Percentiles rank a stretch among this genome's conserved stretches.
phyloP scores from a whole-genome alignment of 2,797 vertebrate species.

The Molossus alvarezi region DNA sequence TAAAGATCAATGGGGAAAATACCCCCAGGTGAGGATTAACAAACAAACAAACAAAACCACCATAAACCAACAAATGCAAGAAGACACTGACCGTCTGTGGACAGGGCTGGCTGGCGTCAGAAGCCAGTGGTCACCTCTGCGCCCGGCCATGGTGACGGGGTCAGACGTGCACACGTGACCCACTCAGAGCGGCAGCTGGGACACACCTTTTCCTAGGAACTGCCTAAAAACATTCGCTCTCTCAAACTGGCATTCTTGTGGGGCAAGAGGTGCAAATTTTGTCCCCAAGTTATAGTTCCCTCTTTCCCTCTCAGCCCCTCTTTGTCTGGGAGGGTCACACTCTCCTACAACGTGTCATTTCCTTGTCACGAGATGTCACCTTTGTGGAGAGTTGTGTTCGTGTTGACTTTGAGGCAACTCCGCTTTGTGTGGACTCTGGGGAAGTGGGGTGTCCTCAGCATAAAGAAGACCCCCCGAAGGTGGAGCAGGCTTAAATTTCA shows the following conservation, averaged over 20 bases:
- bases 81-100: not conserved
- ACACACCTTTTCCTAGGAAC: not conserved
- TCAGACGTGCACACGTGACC: rapidly evolving
- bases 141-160: not conserved
- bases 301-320: not conserved
- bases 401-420: not conserved
- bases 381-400: not conserved
- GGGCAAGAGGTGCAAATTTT: not conserved
- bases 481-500: not conserved
- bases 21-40: too few species aligned
- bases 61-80: not conserved
- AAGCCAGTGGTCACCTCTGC: too few species aligned
- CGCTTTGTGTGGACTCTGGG: not conserved
- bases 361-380: not conserved
- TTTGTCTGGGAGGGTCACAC: not conserved
- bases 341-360: not conserved
- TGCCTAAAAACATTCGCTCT: not conserved
- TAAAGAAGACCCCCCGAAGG: not conserved
- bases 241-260: not conserved
- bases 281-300: rapidly evolving
- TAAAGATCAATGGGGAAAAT: too few species aligned
- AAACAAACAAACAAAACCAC: too few species aligned
- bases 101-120: too few species aligned
- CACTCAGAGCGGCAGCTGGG: rapidly evolving
- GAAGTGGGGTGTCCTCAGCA: not conserved